A percentile compares a stretch with the other conserved stretches of the same genome.
Evolutionary conservation across 1,140 invertebrate species (phyloP).

Genomic region (Drosophila biarmipes): DNA sequence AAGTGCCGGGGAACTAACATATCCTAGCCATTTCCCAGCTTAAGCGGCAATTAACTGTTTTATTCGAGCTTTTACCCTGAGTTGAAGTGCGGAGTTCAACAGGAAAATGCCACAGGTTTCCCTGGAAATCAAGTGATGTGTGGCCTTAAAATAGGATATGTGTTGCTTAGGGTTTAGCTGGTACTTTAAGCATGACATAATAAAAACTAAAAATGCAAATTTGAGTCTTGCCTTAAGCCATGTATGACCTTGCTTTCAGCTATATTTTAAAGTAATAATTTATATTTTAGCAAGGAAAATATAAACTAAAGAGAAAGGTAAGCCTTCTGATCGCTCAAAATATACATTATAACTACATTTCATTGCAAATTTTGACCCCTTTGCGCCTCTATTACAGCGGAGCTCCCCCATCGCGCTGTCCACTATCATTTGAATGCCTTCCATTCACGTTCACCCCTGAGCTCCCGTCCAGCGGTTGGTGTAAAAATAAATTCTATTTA

Average conservation of each 20-base stretch:
- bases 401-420: not conserved
- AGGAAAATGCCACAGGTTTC: not conserved
- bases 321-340: not conserved
- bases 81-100: not conserved
- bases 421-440: slow-evolving; percentile 23
- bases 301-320: too few relatives aligned
- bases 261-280: too few relatives aligned
- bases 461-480: slow-evolving; percentile 7
- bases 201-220: too few relatives aligned
- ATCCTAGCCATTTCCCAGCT: slow-evolving; percentile 5
- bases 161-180: too few relatives aligned
- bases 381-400: not conserved
- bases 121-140: not conserved
- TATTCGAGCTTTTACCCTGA: slow-evolving; percentile 5
- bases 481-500: slow-evolving; percentile 70
- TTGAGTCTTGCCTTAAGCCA: too few relatives aligned
- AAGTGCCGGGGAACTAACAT: slow-evolving; percentile 19
- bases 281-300: too few relatives aligned
- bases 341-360: slow-evolving; percentile 2
- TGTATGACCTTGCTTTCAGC: too few relatives aligned
- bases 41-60: slow-evolving; percentile 24
- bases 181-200: too few relatives aligned
- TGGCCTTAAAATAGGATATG: too few relatives aligned
- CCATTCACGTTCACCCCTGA: slow-evolving; percentile 32
- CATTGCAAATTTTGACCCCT: slow-evolving; percentile 24